These are phyloP conservation scores for Heliconius charithonia DNA, from an alignment of 2,888 invertebrate species.

Conservation along the genomic window DNA sequence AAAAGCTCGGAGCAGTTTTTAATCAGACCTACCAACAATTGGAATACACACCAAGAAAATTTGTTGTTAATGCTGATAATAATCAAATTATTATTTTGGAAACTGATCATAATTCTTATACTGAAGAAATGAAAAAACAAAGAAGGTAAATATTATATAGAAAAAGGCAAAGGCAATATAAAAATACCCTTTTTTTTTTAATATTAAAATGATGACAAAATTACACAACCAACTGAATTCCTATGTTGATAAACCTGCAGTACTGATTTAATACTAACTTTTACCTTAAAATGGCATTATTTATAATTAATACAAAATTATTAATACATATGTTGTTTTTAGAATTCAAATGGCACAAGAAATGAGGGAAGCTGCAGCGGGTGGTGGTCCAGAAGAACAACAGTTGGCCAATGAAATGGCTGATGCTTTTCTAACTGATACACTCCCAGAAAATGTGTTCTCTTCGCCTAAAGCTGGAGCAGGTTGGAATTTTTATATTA, in stretches of 20 bases:
- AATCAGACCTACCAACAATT: slow-evolving; percentile 97
- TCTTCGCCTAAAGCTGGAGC: slow-evolving; percentile 98
- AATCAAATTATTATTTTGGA: slow-evolving; percentile 96
- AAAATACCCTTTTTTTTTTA: not conserved
- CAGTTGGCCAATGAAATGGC: slow-evolving; percentile 99
- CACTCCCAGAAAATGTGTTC: slow-evolving; percentile 96
- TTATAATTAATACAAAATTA: not conserved
- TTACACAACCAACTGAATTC: slow-evolving; percentile 67
- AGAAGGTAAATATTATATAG: slow-evolving; percentile 76
- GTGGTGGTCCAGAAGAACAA: slow-evolving; percentile 94
- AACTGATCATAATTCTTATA: slow-evolving; percentile 99
- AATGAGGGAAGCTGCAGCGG: slow-evolving; percentile 96
- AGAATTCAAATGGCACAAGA: slow-evolving; percentile 99
- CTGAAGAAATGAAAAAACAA: slow-evolving; percentile 97
- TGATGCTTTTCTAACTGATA: slow-evolving; percentile 96
- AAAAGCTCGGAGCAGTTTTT: slow-evolving; percentile 99
- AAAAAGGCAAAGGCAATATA: not conserved
- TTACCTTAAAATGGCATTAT: not conserved
- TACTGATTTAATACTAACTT: slow-evolving; percentile 60
- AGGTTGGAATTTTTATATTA: slow-evolving; percentile 59
- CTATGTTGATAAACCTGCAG: slow-evolving; percentile 77
- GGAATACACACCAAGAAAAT: slow-evolving; percentile 97
- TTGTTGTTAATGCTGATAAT: slow-evolving; percentile 95
- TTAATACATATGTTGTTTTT: slow-evolving; percentile 17
- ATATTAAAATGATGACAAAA: slow-evolving; percentile 67